These are phyloP conservation scores for Schlechtendalia chinensis DNA, from an alignment of 1,140 invertebrate species.

Conservation along the genomic window DNA sequence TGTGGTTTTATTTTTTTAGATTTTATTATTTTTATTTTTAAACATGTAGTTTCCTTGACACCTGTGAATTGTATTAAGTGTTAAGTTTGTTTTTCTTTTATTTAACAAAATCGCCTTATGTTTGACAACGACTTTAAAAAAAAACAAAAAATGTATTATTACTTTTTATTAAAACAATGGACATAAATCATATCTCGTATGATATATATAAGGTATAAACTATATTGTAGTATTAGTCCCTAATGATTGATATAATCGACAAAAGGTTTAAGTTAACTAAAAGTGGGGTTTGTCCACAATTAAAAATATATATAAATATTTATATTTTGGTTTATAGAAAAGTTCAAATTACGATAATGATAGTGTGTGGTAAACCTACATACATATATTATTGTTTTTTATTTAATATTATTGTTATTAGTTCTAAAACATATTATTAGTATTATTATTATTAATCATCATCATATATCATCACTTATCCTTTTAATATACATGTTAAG, in stretches of 20 bases:
- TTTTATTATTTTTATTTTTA: not conserved
- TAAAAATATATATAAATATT: conserved; percentile 4
- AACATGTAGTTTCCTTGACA: not conserved
- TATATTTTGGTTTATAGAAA: conserved; percentile 18
- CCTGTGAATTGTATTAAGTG: not conserved
- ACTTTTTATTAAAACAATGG: too few relatives aligned
- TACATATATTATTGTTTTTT: conserved; percentile 4
- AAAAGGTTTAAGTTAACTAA: conserved; percentile 42
- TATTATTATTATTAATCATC: not conserved
- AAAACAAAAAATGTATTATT: too few relatives aligned
- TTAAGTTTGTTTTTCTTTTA: not conserved
- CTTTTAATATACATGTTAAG: not conserved
- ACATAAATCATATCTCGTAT: too few relatives aligned
- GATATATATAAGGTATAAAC: too few relatives aligned
- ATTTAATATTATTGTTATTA: conserved; percentile 32
- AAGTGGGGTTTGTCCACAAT: conserved; percentile 26
- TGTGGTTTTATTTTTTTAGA: not conserved
- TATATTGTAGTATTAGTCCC: not conserved
- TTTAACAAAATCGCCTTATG: not conserved
- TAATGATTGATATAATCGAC: conserved; percentile 20
- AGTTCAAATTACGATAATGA: conserved; percentile 31
- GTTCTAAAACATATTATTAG: not conserved
- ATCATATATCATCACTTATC: not conserved
- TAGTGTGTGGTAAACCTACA: not conserved
- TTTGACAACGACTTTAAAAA: too few relatives aligned